A percentile compares a stretch with the other conserved stretches of the same genome.
Conservation (phyloP, 2,888 invertebrate genomes). For the Lissonota sp. region DNA sequence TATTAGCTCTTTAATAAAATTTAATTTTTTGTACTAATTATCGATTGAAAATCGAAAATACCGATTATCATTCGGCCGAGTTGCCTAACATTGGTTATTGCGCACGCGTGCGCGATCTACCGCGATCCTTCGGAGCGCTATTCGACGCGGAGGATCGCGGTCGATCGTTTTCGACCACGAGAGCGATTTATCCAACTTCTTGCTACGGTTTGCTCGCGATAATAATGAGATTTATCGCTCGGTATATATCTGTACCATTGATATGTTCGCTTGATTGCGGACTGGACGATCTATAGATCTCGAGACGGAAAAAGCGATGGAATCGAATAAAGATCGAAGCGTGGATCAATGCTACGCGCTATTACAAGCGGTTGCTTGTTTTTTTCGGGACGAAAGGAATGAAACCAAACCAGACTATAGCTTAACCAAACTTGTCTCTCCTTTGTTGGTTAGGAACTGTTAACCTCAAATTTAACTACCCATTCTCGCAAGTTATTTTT, state of each 20-base stretch:
- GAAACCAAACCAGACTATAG: too few species aligned
- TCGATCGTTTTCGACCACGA: background rate
- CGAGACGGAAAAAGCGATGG: constrained; percentile 44
- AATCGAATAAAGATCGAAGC: constrained; percentile 57
- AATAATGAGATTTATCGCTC: constrained; percentile 72
- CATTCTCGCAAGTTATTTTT: too few species aligned
- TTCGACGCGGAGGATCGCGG: background rate
- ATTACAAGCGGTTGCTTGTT: constrained; percentile 14
- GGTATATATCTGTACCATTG: constrained; percentile 67
- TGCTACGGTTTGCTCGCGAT: constrained; percentile 63
- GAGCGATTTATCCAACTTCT: constrained; percentile 71
- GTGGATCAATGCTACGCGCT: constrained; percentile 67
- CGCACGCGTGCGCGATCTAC: constrained; percentile 33
- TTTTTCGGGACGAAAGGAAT: too few species aligned
- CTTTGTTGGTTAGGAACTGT: too few species aligned
- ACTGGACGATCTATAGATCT: constrained; percentile 56
- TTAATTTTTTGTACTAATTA: constrained; percentile 2
- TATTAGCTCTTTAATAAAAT: too few species aligned
- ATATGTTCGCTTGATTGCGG: constrained; percentile 32
- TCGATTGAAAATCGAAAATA: too few species aligned
- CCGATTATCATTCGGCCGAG: too few species aligned
- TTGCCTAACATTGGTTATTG: background rate
- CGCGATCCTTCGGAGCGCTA: constrained; percentile 1
- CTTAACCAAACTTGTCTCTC: too few species aligned
- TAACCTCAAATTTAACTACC: too few species aligned